Evolutionary conservation across 1,140 invertebrate species (phyloP).

Genomic region (Camponotus floridanus): DNA sequence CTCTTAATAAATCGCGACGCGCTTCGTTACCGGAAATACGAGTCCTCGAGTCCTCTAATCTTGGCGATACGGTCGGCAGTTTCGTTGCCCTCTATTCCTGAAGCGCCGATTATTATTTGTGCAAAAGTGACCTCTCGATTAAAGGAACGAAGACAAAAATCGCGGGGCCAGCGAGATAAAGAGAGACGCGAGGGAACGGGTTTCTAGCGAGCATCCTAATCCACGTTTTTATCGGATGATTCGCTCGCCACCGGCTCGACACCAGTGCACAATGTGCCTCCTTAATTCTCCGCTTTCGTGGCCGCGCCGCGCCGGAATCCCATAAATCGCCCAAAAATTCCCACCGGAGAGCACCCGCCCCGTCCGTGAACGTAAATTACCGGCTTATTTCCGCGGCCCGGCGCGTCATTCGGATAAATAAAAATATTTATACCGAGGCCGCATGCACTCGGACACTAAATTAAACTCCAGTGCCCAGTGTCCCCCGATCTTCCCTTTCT

Average conservation of each 20-base stretch:
- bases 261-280: conserved; percentile 74
- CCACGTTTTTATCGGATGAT: conserved; percentile 77
- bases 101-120: neutral
- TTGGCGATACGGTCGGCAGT: too few species aligned
- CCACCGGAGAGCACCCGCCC: conserved; percentile 70
- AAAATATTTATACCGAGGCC: conserved; percentile 83
- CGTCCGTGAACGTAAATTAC: conserved; percentile 81
- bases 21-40: neutral
- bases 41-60: too few species aligned
- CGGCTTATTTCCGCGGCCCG: conserved; percentile 79
- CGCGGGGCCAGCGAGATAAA: neutral
- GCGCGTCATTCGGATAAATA: conserved; percentile 77
- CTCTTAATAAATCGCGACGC: neutral
- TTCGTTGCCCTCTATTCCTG: too few species aligned
- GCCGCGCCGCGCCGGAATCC: conserved; percentile 67
- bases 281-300: conserved; percentile 78
- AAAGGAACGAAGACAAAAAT: neutral
- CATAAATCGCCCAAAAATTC: conserved; percentile 84
- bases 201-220: conserved; percentile 65
- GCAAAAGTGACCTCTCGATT: neutral
- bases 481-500: conserved; percentile 4
- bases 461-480: conserved; percentile 74
- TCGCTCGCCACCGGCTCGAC: conserved; percentile 46
- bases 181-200: neutral
- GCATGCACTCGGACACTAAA: conserved; percentile 82